These are phyloP conservation scores for Melikaiella ostensackeni DNA, from an alignment of 2,888 invertebrate species.

Conservation along the genomic window DNA sequence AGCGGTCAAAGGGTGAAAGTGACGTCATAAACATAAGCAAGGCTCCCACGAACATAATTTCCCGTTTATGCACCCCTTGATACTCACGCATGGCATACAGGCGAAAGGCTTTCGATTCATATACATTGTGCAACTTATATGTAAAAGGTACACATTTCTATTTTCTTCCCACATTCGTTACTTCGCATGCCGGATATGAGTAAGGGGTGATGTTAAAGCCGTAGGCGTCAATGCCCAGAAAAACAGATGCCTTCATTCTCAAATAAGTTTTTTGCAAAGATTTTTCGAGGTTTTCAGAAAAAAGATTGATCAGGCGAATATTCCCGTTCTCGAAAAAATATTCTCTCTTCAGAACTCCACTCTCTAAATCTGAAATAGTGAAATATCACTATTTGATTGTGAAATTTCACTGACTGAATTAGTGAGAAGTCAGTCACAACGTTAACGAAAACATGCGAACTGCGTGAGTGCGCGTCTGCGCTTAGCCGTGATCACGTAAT, in stretches of 20 bases:
- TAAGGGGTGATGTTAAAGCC: constrained; percentile 13
- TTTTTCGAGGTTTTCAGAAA: background rate
- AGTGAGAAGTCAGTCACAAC: too few relatives aligned
- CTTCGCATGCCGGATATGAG: constrained; percentile 33
- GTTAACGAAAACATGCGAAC: too few relatives aligned
- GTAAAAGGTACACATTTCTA: constrained; percentile 4
- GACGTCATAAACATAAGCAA: constrained; percentile 21
- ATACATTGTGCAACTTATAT: constrained; percentile 13
- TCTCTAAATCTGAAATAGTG: too few relatives aligned
- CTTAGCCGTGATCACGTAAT: too few relatives aligned
- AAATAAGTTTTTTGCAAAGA: background rate
- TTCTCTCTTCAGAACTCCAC: too few relatives aligned
- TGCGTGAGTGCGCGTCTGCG: too few relatives aligned
- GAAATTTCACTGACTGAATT: too few relatives aligned
- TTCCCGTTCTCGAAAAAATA: too few relatives aligned
- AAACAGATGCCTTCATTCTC: background rate
- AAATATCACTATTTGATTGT: too few relatives aligned
- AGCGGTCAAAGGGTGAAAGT: constrained; percentile 38
- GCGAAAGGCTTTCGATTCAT: background rate
- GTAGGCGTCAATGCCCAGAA: background rate
- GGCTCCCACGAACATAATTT: constrained; percentile 37
- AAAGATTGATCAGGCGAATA: too few relatives aligned
- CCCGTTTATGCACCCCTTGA: constrained; percentile 36
- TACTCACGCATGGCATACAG: constrained; percentile 19
- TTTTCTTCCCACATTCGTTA: constrained; percentile 37